phyloP scores from a whole-genome alignment of 2,797 vertebrate genomes.

The Poliocrania exsul region DNA sequence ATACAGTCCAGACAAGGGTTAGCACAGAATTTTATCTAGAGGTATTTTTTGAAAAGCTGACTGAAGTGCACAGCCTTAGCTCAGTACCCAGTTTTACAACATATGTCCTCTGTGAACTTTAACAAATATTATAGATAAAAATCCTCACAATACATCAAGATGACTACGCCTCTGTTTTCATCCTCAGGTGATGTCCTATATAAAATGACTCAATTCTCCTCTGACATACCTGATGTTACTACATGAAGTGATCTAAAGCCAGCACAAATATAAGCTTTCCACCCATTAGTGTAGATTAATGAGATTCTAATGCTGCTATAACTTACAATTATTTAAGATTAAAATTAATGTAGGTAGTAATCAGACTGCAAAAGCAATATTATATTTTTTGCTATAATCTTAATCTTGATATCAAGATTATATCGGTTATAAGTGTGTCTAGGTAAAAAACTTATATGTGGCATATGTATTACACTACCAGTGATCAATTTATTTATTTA shows the following conservation, averaged over 20 bases:
- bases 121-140: slow-evolving; percentile 30
- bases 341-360: not conserved
- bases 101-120: not conserved
- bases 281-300: not conserved
- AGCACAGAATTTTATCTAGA: not conserved
- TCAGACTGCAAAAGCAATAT: not conserved
- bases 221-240: not conserved
- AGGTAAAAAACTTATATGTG: not conserved
- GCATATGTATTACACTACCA: not conserved
- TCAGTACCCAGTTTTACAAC: not conserved
- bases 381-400: not conserved
- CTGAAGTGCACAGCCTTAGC: not conserved
- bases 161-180: not conserved
- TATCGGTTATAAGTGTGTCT: not conserved
- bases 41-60: slow-evolving; percentile 3
- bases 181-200: not conserved
- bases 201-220: not conserved
- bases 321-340: not conserved
- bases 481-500: not conserved
- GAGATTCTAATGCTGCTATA: not conserved
- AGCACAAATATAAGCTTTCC: not conserved
- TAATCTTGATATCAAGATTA: not conserved
- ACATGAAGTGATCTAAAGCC: not conserved
- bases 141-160: not conserved
- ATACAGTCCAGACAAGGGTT: not conserved